Evolutionary conservation across 2,888 invertebrate genomes (phyloP), one percentile per base, ranked within the genome.

Genomic region (Amphipoea oculea): DNA sequence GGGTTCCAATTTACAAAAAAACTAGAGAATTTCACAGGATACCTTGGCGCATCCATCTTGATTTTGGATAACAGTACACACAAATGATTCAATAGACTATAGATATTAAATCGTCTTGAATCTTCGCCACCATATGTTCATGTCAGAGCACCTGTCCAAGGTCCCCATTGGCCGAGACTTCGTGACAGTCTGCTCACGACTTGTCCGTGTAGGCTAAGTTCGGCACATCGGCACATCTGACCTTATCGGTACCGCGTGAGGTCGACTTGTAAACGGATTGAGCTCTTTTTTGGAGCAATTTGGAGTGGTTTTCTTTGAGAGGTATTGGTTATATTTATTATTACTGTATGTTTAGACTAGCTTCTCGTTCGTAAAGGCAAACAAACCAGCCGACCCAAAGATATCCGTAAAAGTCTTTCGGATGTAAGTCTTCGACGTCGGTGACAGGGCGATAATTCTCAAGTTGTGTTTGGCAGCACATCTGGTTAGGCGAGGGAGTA

Each of bases 151-250:
- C 81, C 85, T 84, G 85, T 71, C 23, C 70, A 76, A 73, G 73
- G 80, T 23, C 40, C 36, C 23, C 68, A 54, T 51, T 60, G 57
- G 72, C n/a, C 42, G 69, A 54, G 17, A 23, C 54, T 51, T 85
- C 87, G 87, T 85, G 85, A 85, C 67, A 12, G 62, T 12, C 71
- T 48, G 12, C 23, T 81, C 85, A 87, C 85, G 85, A 85, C 66
- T 71, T 23, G 62, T 17, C 84, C 29, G 62, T 67, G 86, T 79
- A 60, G 60, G 69, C 63, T 65, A 78, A 73, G 79, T 76, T 83
- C 73, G 85, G 57, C 60, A 80, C 84, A 66, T 82, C 45, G 62
- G n/a, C 23, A n/a, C 48, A 69, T 42, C 71, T 87, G 88, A 83
- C 88, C 88, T 87, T 79, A 80, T 82, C n/a, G 67, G 62, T 42